A percentile compares a stretch with the other conserved stretches of the same genome.
These are phyloP conservation scores for Gymnogyps californianus DNA, from an alignment of 2,113 vertebrate species.

Conservation along the genomic window DNA sequence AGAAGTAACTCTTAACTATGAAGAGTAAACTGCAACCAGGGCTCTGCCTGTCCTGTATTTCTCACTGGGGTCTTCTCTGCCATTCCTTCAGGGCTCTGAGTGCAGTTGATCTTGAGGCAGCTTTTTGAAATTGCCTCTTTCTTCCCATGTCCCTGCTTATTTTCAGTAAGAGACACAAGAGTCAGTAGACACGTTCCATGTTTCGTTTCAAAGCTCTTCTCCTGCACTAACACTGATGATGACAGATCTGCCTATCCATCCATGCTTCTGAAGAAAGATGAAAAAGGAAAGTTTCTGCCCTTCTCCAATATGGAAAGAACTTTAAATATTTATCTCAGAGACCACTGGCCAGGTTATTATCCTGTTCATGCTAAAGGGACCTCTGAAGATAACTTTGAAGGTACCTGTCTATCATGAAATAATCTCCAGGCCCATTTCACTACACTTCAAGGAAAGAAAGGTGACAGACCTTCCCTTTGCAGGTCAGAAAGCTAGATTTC, in stretches of 20 bases:
- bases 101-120: not conserved
- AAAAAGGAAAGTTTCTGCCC: not conserved
- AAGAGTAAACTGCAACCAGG: not conserved
- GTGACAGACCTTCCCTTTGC: not conserved
- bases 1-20: not conserved
- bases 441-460: not conserved
- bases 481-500: not conserved
- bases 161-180: not conserved
- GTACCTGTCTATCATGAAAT: not conserved
- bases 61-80: not conserved
- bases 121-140: not conserved
- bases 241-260: not conserved
- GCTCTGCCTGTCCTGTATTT: not conserved
- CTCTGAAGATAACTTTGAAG: not conserved
- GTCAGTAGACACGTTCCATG: not conserved
- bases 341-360: not conserved
- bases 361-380: not conserved
- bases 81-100: not conserved
- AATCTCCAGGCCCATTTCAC: not conserved
- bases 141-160: not conserved
- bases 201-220: not conserved
- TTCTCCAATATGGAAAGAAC: not conserved
- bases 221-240: not conserved
- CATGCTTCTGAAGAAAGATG: not conserved
- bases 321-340: not conserved